Base-by-base conservation (phyloP, 2,888 invertebrate species). In the Tethea ocularis region DNA sequence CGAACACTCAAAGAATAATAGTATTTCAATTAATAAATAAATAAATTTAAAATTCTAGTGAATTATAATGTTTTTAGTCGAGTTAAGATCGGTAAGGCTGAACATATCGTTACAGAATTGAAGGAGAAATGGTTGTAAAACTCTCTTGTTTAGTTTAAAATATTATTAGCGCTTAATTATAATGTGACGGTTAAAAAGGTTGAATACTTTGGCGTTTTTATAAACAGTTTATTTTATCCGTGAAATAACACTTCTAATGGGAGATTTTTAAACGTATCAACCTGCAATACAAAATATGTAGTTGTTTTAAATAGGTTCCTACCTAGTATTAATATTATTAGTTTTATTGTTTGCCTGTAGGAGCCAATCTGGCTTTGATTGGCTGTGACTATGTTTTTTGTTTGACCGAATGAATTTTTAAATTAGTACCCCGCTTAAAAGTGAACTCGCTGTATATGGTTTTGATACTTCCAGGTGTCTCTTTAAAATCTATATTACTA, bases 121-220 rank as follows among this genome's bases (percentile, higher is more conserved):
- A 56, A 56, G 62, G 58, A 63, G 60, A 62, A 60, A 72, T 67
- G 81, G 83, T 82, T 80, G 82, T 83, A 79, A 74, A 20, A 41
- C 41, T 7, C 15, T 46, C 20, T 46, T 20, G 1, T 65, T 67
- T 55, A 66, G 65, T 67, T 61, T 51, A 57, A 51, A 53, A 52
- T 51, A 59, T 46, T 3, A 17, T 53, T 29, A 53, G 20, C 7
- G 13, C 10, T 29, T 53, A 53, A 29, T 17, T 20, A 29, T 53
- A 17, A 20, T n/a, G 46, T 20, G 46, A 46, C 46, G 20, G n/a
- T 46, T 10, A 20, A 20, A 46, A 20, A 46, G n/a, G 15, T 46
- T 15, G 41, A 46, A 38, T 20, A 46, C 20, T 46, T 20, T 46
- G 46, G 20, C 46, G 20, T n/a, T 20, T 46, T 20, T 20, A 20